These are phyloP conservation scores for Crotalus viridis DNA, from an alignment of 2,113 vertebrate species.

Conservation along the genomic window DNA sequence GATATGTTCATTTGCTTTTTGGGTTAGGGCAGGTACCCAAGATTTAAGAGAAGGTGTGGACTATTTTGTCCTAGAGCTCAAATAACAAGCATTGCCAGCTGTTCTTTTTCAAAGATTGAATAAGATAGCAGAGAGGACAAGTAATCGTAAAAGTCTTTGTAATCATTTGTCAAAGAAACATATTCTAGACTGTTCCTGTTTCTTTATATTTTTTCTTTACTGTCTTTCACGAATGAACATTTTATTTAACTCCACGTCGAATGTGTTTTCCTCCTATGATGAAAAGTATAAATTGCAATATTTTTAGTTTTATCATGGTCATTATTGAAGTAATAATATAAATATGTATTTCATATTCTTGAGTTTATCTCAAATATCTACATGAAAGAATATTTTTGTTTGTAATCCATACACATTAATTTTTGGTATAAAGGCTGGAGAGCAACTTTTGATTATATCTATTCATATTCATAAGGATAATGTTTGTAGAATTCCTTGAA, in stretches of 20 bases:
- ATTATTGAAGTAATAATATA: background rate
- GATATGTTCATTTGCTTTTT: background rate
- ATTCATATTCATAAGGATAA: background rate
- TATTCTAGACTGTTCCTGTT: background rate
- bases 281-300: background rate
- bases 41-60: rapidly evolving
- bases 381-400: background rate
- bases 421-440: background rate
- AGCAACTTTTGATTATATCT: background rate
- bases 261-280: background rate
- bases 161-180: background rate
- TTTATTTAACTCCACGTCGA: background rate
- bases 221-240: background rate
- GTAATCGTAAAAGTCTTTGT: rapidly evolving
- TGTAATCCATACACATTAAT: background rate
- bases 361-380: background rate
- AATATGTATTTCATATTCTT: background rate
- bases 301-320: background rate
- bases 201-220: background rate
- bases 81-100: background rate
- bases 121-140: background rate
- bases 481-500: no score
- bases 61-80: rapidly evolving
- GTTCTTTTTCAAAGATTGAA: background rate
- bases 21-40: background rate